phyloP scores from a whole-genome alignment of 2,113 vertebrate genomes.

The Nibea coibor region DNA sequence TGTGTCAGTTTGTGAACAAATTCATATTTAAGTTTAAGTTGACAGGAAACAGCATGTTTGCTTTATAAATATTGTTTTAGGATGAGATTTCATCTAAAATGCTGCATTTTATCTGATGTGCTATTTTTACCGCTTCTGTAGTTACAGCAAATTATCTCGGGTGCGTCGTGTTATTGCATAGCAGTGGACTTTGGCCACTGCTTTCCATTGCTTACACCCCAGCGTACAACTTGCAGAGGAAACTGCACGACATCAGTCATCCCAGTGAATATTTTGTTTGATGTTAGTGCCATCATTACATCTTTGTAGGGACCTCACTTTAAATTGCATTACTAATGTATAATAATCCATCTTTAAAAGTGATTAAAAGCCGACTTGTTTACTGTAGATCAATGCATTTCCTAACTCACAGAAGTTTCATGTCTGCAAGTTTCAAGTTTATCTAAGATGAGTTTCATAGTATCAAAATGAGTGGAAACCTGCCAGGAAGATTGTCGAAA shows the following conservation, averaged over 20 bases:
- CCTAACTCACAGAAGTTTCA: conserved; percentile 27
- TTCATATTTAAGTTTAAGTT: not conserved
- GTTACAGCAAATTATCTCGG: not conserved
- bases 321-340: not conserved
- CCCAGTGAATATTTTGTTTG: not conserved
- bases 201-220: not conserved
- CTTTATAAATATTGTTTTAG: not conserved
- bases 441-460: conserved; percentile 8
- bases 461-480: conserved; percentile 40
- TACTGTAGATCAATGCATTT: conserved; percentile 4
- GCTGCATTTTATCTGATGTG: not conserved
- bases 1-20: not conserved
- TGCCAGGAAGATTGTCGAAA: not conserved
- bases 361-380: not conserved
- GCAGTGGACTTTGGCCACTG: not conserved
- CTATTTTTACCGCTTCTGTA: not conserved
- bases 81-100: not conserved
- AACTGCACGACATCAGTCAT: not conserved
- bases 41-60: not conserved
- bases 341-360: not conserved
- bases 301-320: not conserved
- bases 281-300: not conserved
- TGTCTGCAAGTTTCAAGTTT: conserved; percentile 33
- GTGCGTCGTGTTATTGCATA: not conserved
- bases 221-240: not conserved